Base-by-base conservation (phyloP, 2,113 vertebrate genomes). In the Rynchops niger region DNA sequence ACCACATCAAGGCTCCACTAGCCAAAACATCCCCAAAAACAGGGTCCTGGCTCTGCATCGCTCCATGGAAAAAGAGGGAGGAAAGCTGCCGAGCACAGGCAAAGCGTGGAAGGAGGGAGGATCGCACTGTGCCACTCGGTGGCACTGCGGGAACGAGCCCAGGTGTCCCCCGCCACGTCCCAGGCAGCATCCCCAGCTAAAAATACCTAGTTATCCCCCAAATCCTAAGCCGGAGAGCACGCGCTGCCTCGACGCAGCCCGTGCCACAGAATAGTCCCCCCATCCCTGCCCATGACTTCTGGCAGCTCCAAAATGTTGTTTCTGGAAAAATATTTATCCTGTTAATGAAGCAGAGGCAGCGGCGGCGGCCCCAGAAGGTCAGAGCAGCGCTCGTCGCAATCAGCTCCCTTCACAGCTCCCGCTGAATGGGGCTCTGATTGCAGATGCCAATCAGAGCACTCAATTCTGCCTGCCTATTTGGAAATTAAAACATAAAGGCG, bases 261-360 rank as follows among this genome's bases (percentile, higher is more conserved):
- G 2, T 40, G 69, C 87, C 82, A 43, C 56, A 26, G 78, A 38
- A 8, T 0, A 86, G 85, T 86, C 66, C 85, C 82, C 81, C 62
- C 42, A 42, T 70, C 80, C 91, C 85, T 61, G 61, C 69, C 69
- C 94, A 63, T 59, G 96, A 94, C 94, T 97, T 50, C 94, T 97
- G 90, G 89, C 93, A 94, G 94, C 71, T 97, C 73, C 9, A 53
- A 97, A 98, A 97, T 91, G 95, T 96, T 98, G 96, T 98, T 98
- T 97, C 95, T 95, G 95, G 97, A 95, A 94, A 97, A 98, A 98
- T 98, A 98, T 98, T 98, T 98, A 98, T 95, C 96, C 96, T 92
- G 85, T 93, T 97, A 97, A 98, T 96, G 97, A 97, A 96, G 95
- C 91, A 10, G 88, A 96, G 91, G 96, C 96, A 92, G 94, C 83